A percentile compares a stretch with the other conserved stretches of the same genome.
phyloP scores from a whole-genome alignment of 2,888 invertebrate species.

The Aphrophora alni region DNA sequence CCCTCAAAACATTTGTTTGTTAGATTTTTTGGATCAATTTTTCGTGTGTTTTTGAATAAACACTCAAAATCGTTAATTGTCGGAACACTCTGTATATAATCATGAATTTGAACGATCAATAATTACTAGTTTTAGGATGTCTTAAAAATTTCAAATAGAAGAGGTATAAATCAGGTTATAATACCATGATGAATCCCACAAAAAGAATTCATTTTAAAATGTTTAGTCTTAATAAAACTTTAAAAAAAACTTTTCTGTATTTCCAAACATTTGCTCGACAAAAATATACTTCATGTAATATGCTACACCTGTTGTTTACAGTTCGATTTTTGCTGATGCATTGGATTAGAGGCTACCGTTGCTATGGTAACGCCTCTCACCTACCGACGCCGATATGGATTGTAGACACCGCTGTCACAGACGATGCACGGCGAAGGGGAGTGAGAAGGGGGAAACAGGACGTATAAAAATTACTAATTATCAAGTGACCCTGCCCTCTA shows the following conservation, averaged over 20 bases:
- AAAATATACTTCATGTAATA: background rate
- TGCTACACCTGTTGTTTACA: background rate
- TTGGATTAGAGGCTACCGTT: background rate
- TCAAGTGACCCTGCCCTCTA: background rate
- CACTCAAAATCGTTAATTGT: no score
- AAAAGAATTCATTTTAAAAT: no score
- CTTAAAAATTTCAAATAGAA: no score
- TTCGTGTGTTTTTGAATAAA: no score
- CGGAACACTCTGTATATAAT: no score
- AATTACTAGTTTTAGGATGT: no score
- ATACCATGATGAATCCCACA: no score
- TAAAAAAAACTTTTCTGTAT: background rate
- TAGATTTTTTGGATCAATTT: no score
- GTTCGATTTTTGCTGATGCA: slow-evolving; percentile 6
- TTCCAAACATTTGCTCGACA: background rate
- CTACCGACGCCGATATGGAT: background rate
- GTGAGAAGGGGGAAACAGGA: background rate
- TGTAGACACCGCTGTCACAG: background rate
- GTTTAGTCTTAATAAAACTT: no score
- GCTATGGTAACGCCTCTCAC: background rate
- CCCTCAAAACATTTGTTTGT: no score
- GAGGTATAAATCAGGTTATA: no score
- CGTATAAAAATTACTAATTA: slow-evolving; percentile 9
- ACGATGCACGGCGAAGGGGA: background rate
- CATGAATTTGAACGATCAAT: no score